Base-by-base conservation (phyloP, 1,140 invertebrate species). In the Heterodera carotae region DNA sequence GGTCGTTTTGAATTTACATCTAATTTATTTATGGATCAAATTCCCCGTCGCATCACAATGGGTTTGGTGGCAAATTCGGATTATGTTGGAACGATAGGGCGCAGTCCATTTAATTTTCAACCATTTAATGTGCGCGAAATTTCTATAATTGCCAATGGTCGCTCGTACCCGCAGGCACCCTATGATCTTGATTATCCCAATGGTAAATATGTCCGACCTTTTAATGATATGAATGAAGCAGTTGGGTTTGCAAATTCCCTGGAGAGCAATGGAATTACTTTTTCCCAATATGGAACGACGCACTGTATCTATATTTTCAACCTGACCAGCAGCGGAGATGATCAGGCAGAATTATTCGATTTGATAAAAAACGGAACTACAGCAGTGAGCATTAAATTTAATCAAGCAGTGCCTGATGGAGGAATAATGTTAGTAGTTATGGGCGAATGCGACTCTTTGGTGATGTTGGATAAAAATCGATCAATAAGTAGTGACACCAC, bases 11-110 rank as follows among this genome's bases (percentile, higher is more conserved):
- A 25, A 10, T 48, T 76, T 18, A 76, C 43, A 18, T 33, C 67
- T 76, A 76, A 76, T n/a, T 3, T 76, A 39, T 76, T 76, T 76
- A 76, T 53, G 75, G 75, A 76, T 29, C 12, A 31, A 43, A 76
- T 76, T 12, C 75, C 75, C 2, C 29, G 75, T 4, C 53, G 71
- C 25, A 15, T 76, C 12, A 33, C 75, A 33, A 18, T 75, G 10
- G 75, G n/a, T 18, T 15, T 76, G 15, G 76, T 76, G 12, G n/a
- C 29, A 1, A 76, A 76, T 22, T 7, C 7, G 0, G 75, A 27
- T 15, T 76, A 77, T 29, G 71, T 77, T 0, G 75, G 73, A 3
- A 39, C 25, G 2, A 4, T 10, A 8, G 56, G 2, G n/a, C 43
- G 36, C 56, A 76, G 75, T 10, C 76, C 76, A 2, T 76, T 76